phyloP scores from a whole-genome alignment of 2,113 vertebrate genomes.

The Lepisosteus osseus region DNA sequence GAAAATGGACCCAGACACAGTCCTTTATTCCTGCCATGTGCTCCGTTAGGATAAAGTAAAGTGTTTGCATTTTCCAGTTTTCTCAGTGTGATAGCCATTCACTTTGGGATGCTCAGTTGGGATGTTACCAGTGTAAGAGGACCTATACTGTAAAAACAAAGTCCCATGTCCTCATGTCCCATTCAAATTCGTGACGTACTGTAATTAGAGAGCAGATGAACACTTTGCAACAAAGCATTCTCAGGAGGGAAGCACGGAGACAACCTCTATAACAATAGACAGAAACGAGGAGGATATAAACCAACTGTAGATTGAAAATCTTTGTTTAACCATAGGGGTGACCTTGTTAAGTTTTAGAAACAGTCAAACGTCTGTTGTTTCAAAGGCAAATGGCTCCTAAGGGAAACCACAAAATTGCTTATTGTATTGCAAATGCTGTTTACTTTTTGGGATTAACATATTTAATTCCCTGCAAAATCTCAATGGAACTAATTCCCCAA shows the following conservation, averaged over 20 bases:
- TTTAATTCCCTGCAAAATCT: conserved; percentile 79
- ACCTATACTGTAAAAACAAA: conserved; percentile 38
- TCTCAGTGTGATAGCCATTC: too few relatives aligned
- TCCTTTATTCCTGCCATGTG: too few relatives aligned
- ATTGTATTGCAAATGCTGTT: conserved; percentile 80
- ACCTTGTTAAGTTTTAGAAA: conserved; percentile 69
- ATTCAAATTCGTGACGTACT: conserved; percentile 59
- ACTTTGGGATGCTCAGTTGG: too few relatives aligned
- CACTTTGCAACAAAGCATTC: conserved; percentile 60
- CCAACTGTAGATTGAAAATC: conserved; percentile 48
- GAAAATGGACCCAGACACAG: too few relatives aligned
- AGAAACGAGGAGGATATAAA: conserved; percentile 65
- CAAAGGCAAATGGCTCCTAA: conserved; percentile 75
- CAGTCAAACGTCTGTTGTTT: conserved; percentile 56
- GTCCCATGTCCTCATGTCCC: conserved; percentile 57
- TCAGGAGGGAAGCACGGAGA: conserved; percentile 52
- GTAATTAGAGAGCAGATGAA: conserved; percentile 76
- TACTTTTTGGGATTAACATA: conserved; percentile 82
- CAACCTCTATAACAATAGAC: conserved; percentile 62
- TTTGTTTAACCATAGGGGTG: conserved; percentile 54
- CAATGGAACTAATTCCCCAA: conserved; percentile 70
- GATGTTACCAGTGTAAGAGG: too few relatives aligned
- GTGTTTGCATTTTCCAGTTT: too few relatives aligned
- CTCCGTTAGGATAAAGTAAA: too few relatives aligned
- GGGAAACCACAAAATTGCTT: conserved; percentile 79